Base-by-base conservation (phyloP, 2,113 vertebrate genomes). In the Cacatua alba region DNA sequence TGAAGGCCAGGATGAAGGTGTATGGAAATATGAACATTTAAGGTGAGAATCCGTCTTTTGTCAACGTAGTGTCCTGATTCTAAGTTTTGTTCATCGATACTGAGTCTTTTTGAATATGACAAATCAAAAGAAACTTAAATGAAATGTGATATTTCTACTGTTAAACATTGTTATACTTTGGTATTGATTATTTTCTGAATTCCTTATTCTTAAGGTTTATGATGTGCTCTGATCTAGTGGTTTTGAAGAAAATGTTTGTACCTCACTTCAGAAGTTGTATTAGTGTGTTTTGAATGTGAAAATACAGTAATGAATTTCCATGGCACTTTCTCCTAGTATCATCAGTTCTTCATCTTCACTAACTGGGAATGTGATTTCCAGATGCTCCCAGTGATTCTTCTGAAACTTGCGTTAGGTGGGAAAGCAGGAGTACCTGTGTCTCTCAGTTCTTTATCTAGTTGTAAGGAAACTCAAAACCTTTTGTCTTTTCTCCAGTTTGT, bases 21-120 rank as follows among this genome's bases (percentile, higher is more conserved):
- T 99, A 11, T 99, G 99, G 99, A 99, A 99, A 60, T 99, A 99
- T n/a, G 99, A 99, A 96, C 99, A 99, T 96, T 98, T 99, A 97
- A 98, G 99, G 99, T 99, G 98, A 91, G 95, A 92, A 70, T 64
- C 85, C n/a, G 31, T 70, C 53, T 82, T 87, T 9, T 55, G 46
- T 49, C 43, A 59, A 2, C 3, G 6, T 7, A 17, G 23, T 24
- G 9, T 92, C 33, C 46, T 37, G 37, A 37, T 37, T 37, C 37
- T 17, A 21, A n/a, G 29, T 35, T 69, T 55, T 84, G 9, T 81
- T 86, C 60, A 41, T 20, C 55, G 29, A 10, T 44, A 48, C 23
- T n/a, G 62, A 53, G 15, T 44, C 83, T 85, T 9, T 69, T 46
- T 79, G 7, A 81, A 62, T 26, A 46, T 25, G 33, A 60, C 48